phyloP scores from a whole-genome alignment of 2,888 invertebrate genomes.

The Ashinkailepas kermadecensis region DNA sequence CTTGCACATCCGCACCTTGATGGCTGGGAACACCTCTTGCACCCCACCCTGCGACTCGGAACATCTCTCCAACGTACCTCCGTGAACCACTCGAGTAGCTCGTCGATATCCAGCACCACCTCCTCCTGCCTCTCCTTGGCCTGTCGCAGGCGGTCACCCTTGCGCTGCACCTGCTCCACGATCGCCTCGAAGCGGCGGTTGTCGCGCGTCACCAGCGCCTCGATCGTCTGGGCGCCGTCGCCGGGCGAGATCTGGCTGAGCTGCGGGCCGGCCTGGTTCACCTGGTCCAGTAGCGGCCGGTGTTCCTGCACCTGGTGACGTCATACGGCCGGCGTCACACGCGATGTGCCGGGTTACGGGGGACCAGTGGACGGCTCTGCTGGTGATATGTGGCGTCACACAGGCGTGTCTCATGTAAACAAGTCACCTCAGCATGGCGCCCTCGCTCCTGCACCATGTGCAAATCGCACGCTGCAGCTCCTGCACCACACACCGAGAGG shows the following conservation, averaged over 20 bases:
- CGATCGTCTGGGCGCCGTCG: constrained; percentile 89
- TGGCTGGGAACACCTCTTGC: too few species aligned
- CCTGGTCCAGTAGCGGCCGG: constrained; percentile 75
- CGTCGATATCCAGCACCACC: constrained; percentile 89
- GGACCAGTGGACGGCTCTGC: too few species aligned
- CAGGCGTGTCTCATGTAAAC: too few species aligned
- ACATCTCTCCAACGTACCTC: constrained; percentile 44
- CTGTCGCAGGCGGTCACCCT: constrained; percentile 83
- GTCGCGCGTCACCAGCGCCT: constrained; percentile 82
- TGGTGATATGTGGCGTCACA: too few species aligned
- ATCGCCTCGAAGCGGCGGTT: constrained; percentile 90
- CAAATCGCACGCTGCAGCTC: too few species aligned
- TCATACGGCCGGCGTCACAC: too few species aligned
- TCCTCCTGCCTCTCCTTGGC: constrained; percentile 83
- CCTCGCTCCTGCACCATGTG: too few species aligned
- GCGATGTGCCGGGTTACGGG: too few species aligned
- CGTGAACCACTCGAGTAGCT: constrained; percentile 91
- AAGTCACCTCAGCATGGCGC: too few species aligned
- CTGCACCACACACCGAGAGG: too few species aligned
- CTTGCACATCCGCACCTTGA: too few species aligned
- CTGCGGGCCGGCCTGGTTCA: constrained; percentile 85
- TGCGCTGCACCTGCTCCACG: constrained; percentile 89
- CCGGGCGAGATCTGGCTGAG: constrained; percentile 84
- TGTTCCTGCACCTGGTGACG: constrained; percentile 51
- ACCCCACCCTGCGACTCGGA: not conserved